These are phyloP conservation scores for Ctenosaura bakeri DNA, from an alignment of 2,797 vertebrate species.

Conservation along the genomic window DNA sequence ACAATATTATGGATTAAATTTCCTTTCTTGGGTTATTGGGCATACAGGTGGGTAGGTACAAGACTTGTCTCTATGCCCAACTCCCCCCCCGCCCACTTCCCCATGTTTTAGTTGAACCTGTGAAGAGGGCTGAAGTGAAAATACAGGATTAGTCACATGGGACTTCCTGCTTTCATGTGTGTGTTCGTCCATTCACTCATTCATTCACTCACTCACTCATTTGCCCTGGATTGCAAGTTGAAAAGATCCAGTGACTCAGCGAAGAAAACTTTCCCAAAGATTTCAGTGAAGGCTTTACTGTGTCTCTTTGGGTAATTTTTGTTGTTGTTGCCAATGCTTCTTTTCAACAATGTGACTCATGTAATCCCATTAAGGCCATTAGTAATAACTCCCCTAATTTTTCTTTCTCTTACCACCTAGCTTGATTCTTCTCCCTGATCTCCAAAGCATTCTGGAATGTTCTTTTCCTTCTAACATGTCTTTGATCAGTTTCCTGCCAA, in stretches of 20 bases:
- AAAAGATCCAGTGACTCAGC: not conserved
- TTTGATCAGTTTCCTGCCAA: conserved; percentile 60
- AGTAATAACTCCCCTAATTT: conserved; percentile 21
- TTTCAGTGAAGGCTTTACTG: not conserved
- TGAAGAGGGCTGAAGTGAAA: not conserved
- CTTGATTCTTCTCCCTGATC: conserved; percentile 41
- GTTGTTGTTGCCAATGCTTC: not conserved
- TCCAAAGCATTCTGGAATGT: conserved; percentile 52
- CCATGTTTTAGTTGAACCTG: not conserved
- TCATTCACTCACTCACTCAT: too few species aligned
- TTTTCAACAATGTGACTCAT: conserved; percentile 20
- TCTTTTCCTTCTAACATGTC: conserved; percentile 41
- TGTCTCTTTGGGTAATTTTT: not conserved
- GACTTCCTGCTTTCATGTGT: too few species aligned
- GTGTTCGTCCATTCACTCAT: not conserved
- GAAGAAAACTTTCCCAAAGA: not conserved
- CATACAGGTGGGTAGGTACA: too few species aligned
- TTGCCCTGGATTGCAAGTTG: not conserved
- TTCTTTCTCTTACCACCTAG: conserved; percentile 15
- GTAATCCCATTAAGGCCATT: conserved; percentile 24
- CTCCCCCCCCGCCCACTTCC: not conserved
- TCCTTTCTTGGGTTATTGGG: too few species aligned
- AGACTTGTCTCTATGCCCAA: too few species aligned
- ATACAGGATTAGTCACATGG: not conserved
- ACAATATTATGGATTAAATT: too few species aligned